phyloP scores from a whole-genome alignment of 1,140 invertebrate genomes.

The Bombus turneri region DNA sequence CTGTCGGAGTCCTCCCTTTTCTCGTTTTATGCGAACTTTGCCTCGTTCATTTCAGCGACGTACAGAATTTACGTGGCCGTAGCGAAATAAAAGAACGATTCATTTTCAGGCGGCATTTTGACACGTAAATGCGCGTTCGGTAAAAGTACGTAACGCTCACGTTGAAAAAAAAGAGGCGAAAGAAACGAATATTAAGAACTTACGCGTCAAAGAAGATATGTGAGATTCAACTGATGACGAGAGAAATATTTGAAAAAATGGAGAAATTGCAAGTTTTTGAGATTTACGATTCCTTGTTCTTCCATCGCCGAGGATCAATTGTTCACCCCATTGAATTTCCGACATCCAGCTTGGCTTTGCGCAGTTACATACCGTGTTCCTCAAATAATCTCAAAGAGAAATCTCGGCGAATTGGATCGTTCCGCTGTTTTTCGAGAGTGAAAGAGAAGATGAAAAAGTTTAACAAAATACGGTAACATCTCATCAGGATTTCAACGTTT shows the following conservation, averaged over 20 bases:
- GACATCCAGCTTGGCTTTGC: neutral
- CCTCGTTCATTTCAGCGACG: neutral
- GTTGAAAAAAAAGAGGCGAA: neutral
- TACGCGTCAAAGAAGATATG: neutral
- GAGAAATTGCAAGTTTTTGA: neutral
- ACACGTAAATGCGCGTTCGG: conserved; percentile 19
- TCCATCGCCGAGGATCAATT: conserved; percentile 38
- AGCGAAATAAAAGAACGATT: conserved; percentile 27
- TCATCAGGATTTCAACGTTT: neutral
- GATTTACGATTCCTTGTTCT: conserved; percentile 42
- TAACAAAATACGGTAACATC: neutral
- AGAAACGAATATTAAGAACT: neutral
- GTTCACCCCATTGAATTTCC: conserved; percentile 5
- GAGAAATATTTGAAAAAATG: conserved; percentile 1
- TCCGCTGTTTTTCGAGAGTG: neutral
- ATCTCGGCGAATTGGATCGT: neutral
- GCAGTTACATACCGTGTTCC: neutral
- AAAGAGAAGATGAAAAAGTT: neutral
- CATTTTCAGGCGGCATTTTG: neutral
- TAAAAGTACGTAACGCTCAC: too few relatives aligned
- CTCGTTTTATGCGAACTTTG: neutral
- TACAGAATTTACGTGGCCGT: neutral
- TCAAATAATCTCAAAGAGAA: conserved; percentile 5
- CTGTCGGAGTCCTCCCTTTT: neutral
- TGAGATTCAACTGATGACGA: neutral